These are phyloP conservation scores for Alauda arvensis DNA, from an alignment of 2,797 vertebrate species.

Conservation along the genomic window DNA sequence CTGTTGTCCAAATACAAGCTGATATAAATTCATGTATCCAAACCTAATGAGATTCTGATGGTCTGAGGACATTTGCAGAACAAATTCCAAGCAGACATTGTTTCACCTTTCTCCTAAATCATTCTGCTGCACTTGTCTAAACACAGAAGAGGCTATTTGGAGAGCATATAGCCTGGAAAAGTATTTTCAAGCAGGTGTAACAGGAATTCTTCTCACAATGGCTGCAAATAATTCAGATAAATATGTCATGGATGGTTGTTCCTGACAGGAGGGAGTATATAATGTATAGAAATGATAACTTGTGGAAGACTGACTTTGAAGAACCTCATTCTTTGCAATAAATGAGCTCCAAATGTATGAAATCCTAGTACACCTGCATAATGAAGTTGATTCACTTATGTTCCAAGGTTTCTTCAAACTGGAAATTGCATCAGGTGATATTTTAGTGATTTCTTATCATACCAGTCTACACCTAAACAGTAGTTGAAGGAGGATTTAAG, in stretches of 20 bases:
- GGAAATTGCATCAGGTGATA: background rate
- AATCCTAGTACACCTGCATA: background rate
- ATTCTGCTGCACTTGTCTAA: background rate
- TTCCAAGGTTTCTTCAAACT: background rate
- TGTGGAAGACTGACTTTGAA: conserved; percentile 5
- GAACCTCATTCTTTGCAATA: conserved; percentile 1
- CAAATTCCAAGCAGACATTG: background rate
- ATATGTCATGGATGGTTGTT: conserved; percentile 6
- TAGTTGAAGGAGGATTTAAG: background rate
- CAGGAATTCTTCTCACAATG: background rate
- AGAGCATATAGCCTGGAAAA: conserved; percentile 30
- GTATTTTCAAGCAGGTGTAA: conserved; percentile 5
- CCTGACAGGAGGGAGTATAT: background rate
- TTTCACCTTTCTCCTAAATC: background rate
- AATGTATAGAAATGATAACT: background rate
- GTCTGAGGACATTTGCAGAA: background rate
- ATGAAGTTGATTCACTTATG: conserved; percentile 2
- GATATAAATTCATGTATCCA: background rate
- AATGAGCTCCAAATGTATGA: background rate
- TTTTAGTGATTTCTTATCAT: background rate
- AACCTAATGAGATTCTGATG: background rate
- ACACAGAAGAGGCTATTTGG: conserved; percentile 2
- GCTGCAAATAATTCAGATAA: conserved; percentile 21
- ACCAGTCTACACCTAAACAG: background rate
- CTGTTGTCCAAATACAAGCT: background rate